Percentiles rank a stretch among this genome's conserved stretches.
These are phyloP conservation scores for Mantis religiosa DNA, from an alignment of 2,888 invertebrate genomes.

Conservation along the genomic window DNA sequence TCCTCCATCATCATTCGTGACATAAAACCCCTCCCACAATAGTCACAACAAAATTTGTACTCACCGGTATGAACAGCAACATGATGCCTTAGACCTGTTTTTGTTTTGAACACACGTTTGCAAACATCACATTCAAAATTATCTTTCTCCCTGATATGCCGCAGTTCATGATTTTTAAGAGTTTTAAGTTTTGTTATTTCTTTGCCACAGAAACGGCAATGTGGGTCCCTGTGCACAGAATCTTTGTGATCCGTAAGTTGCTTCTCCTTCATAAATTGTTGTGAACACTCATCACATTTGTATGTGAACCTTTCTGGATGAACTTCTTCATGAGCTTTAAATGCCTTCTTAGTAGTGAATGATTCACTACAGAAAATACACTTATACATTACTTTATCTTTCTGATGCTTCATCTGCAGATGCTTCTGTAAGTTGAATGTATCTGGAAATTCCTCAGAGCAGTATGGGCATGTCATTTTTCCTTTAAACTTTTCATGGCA, in stretches of 20 bases:
- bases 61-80: conserved; percentile 33
- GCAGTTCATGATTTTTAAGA: conserved; percentile 30
- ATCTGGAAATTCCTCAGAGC: conserved; percentile 15
- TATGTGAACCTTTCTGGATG: conserved; percentile 26
- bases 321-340: conserved; percentile 24
- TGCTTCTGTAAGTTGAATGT: conserved; percentile 12
- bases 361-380: conserved; percentile 27
- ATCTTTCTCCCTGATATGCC: conserved; percentile 29
- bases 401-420: conserved; percentile 17
- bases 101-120: conserved; percentile 32
- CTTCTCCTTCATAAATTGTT: conserved; percentile 26
- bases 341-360: conserved; percentile 23
- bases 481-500: conserved; percentile 5
- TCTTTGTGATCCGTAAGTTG: conserved; percentile 29
- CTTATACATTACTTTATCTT: conserved; percentile 9
- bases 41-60: conserved; percentile 33
- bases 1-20: conserved; percentile 33
- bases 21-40: conserved; percentile 34
- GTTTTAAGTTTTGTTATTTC: conserved; percentile 29
- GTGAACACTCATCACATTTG: conserved; percentile 27
- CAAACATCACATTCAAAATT: conserved; percentile 32
- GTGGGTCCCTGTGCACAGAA: conserved; percentile 28
- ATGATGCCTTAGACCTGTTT: conserved; percentile 32
- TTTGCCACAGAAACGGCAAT: conserved; percentile 32
- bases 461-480: conserved; percentile 18